Percentiles rank a stretch among this genome's conserved stretches.
phyloP scores from a whole-genome alignment of 2,888 invertebrate species.

The Drosophila histrio region DNA sequence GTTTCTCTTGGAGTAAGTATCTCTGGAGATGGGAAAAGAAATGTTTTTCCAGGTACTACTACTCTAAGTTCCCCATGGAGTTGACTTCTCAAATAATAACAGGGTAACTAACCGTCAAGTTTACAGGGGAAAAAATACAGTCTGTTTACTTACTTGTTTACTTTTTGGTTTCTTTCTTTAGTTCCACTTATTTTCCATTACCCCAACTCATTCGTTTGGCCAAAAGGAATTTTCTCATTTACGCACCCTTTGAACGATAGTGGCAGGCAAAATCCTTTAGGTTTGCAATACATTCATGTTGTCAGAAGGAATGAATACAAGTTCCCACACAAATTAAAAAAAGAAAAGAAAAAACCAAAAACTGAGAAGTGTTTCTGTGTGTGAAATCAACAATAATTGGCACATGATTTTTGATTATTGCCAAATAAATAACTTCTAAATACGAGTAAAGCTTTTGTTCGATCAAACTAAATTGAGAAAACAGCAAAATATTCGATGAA shows the following conservation, averaged over 20 bases:
- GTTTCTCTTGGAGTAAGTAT: background rate
- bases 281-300: slow-evolving; percentile 19
- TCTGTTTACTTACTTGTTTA: slow-evolving; percentile 2
- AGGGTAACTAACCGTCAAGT: slow-evolving; percentile 1
- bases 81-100: background rate
- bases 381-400: slow-evolving; percentile 13
- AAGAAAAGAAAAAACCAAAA: background rate
- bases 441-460: background rate
- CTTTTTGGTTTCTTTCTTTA: background rate
- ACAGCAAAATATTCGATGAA: background rate
- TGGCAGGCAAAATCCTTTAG: slow-evolving; percentile 35
- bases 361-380: background rate
- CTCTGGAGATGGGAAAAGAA: background rate
- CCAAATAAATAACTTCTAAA: background rate
- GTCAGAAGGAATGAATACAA: slow-evolving; percentile 21
- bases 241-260: slow-evolving; percentile 53
- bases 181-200: background rate
- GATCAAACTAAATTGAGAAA: background rate
- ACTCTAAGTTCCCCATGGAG: no score
- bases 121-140: background rate
- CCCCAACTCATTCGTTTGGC: background rate
- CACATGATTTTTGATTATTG: background rate
- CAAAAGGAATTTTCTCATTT: slow-evolving; percentile 59
- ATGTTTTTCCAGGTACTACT: background rate
- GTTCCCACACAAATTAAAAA: slow-evolving; percentile 42